phyloP scores from a whole-genome alignment of 2,888 invertebrate species.

The Parapristionchus giblindavisi region DNA sequence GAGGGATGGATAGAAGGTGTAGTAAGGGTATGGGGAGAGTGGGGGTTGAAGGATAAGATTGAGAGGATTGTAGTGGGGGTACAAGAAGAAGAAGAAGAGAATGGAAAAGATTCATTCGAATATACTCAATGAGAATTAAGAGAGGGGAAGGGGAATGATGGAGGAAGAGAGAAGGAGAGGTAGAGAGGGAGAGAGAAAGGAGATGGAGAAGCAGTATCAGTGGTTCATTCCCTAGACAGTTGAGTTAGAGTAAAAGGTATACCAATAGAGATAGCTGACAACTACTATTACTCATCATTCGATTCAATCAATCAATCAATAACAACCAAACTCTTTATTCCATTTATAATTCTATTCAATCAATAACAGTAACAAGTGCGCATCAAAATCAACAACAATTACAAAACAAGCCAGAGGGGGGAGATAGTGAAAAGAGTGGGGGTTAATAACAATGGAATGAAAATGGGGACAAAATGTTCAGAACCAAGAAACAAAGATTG shows the following conservation, averaged over 20 bases:
- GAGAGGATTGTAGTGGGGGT: too few relatives aligned
- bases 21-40: too few relatives aligned
- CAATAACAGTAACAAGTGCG: too few relatives aligned
- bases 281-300: neutral
- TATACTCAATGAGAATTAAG: constrained; percentile 9
- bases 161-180: neutral
- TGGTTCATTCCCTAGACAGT: neutral
- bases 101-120: neutral
- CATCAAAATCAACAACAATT: too few relatives aligned
- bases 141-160: neutral
- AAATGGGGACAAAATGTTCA: too few relatives aligned
- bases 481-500: too few relatives aligned
- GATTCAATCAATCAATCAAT: neutral
- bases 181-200: constrained; percentile 6
- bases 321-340: constrained; percentile 21
- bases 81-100: constrained; percentile 2
- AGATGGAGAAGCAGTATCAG: neutral
- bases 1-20: too few relatives aligned
- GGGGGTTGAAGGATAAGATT: too few relatives aligned
- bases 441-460: too few relatives aligned
- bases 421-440: too few relatives aligned
- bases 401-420: too few relatives aligned
- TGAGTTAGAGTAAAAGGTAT: neutral
- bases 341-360: too few relatives aligned
- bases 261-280: neutral